These are phyloP conservation scores for Octonoba sinensis DNA, from an alignment of 2,888 invertebrate species.

Conservation along the genomic window DNA sequence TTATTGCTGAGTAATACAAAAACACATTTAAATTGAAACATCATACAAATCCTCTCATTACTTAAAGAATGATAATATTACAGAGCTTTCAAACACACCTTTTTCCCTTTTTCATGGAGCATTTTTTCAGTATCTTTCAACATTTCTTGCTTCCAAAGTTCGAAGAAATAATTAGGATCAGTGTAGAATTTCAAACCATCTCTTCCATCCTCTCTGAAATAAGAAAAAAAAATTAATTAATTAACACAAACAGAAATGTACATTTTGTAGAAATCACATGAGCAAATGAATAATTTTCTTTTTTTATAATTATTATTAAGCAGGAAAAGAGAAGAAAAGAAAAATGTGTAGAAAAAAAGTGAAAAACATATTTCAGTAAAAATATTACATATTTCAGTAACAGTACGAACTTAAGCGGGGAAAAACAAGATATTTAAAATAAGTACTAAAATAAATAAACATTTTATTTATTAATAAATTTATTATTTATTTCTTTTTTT, in stretches of 20 bases:
- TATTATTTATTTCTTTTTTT: too few relatives aligned
- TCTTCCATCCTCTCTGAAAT: slow-evolving; percentile 88
- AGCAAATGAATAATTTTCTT: too few relatives aligned
- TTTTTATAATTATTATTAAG: too few relatives aligned
- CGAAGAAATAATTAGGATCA: slow-evolving; percentile 99
- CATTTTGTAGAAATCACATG: background rate
- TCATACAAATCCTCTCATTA: background rate
- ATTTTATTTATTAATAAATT: too few relatives aligned
- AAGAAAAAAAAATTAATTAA: background rate
- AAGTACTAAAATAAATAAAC: too few relatives aligned
- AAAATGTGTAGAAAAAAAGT: too few relatives aligned
- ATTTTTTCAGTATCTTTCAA: slow-evolving; percentile 94
- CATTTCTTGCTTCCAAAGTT: slow-evolving; percentile 98
- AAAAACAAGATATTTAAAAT: too few relatives aligned
- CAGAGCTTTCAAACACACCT: slow-evolving; percentile 74
- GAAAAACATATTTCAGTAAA: too few relatives aligned
- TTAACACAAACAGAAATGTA: background rate
- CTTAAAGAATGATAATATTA: background rate
- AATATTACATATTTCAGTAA: too few relatives aligned
- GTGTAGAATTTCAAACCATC: slow-evolving; percentile 99
- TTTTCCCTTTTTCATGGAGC: slow-evolving; percentile 90
- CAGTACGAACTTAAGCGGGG: too few relatives aligned
- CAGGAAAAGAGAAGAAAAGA: too few relatives aligned
- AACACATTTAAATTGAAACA: background rate
- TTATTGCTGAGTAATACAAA: background rate